A percentile compares a stretch with the other conserved stretches of the same genome.
These are phyloP conservation scores for Typhlomys cinereus DNA, from an alignment of 2,113 vertebrate species.

Conservation along the genomic window DNA sequence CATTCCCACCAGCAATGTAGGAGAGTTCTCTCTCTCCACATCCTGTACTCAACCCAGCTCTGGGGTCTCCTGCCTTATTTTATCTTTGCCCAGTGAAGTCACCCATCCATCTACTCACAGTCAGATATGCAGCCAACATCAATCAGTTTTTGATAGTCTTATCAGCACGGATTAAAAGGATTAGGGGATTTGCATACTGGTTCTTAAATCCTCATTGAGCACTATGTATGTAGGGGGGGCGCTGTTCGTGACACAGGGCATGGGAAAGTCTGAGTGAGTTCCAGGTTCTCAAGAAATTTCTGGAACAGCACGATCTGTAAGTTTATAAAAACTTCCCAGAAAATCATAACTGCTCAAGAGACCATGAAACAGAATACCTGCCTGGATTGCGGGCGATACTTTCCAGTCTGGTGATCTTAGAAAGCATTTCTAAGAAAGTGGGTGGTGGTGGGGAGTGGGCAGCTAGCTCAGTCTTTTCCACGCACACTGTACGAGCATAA, in stretches of 20 bases:
- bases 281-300: not conserved
- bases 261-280: not conserved
- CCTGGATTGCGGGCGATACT: not conserved
- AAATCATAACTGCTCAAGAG: not conserved
- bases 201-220: not conserved
- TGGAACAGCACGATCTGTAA: not conserved
- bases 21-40: too few relatives aligned
- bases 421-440: not conserved
- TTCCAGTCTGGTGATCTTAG: not conserved
- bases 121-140: not conserved
- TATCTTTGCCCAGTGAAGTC: not conserved
- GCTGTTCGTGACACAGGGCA: not conserved
- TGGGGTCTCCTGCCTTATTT: not conserved
- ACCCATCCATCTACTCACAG: not conserved
- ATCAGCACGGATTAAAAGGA: not conserved
- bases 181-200: not conserved
- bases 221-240: not conserved
- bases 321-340: not conserved
- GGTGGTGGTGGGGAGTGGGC: too few relatives aligned
- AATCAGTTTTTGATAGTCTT: not conserved
- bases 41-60: not conserved
- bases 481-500: too few relatives aligned
- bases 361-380: fast-evolving
- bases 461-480: too few relatives aligned
- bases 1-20: too few relatives aligned